These are phyloP conservation scores for Bergia sp. DNA, from an alignment of 92 coral and sea anemone species.

Conservation along the genomic window DNA sequence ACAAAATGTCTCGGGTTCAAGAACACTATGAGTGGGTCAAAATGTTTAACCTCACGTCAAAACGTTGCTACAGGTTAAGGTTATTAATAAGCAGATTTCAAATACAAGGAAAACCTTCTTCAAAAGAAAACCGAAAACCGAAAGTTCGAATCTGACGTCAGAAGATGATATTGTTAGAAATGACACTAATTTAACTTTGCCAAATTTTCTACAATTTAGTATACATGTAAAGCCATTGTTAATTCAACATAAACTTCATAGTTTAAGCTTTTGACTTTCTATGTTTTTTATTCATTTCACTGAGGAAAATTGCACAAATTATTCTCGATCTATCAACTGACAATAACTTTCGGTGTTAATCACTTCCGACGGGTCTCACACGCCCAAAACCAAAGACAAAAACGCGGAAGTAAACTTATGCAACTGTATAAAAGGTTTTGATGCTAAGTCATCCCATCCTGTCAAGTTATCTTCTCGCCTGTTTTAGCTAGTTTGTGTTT, in stretches of 20 bases:
- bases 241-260: no score
- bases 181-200: not conserved
- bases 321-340: not conserved
- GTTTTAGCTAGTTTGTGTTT: not conserved
- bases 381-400: not conserved
- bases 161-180: not conserved
- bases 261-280: no score
- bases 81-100: not conserved
- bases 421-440: no score
- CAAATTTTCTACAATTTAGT: not conserved
- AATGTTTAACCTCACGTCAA: not conserved
- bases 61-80: not conserved
- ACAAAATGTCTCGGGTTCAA: no score
- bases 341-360: not conserved
- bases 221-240: no score
- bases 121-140: not conserved
- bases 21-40: not conserved
- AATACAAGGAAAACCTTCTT: not conserved
- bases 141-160: not conserved
- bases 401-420: not conserved
- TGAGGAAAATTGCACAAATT: no score
- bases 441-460: not conserved
- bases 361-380: not conserved
- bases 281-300: no score
- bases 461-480: not conserved